Conservation (phyloP, 2,888 invertebrate genomes). For the Dinocampus coccinellae region DNA sequence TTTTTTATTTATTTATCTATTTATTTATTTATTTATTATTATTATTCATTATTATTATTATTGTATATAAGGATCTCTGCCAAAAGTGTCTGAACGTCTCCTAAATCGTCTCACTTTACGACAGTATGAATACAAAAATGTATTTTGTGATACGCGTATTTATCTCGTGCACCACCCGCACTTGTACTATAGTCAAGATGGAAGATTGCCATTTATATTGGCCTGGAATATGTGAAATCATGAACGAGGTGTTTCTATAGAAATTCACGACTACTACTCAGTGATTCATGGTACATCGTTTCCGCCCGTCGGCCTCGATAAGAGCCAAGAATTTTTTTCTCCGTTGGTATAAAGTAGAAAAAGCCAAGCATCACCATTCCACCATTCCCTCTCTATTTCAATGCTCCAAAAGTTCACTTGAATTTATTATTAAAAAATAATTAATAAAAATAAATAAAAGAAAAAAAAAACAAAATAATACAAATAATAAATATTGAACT, state of each 20-base stretch:
- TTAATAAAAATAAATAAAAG: neutral
- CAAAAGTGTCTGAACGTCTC: conserved; percentile 31
- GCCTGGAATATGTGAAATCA: conserved; percentile 49
- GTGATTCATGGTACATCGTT: conserved; percentile 50
- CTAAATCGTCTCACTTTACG: conserved; percentile 46
- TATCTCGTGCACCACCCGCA: conserved; percentile 42
- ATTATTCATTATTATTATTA: conserved; percentile 5
- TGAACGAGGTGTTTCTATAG: conserved; percentile 50
- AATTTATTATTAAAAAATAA: neutral
- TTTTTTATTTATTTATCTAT: no score
- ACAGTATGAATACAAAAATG: conserved; percentile 50
- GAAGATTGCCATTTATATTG: conserved; percentile 53
- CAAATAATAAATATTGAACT: no score
- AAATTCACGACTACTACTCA: conserved; percentile 44
- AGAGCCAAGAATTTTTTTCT: conserved; percentile 49
- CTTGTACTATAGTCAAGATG: conserved; percentile 41
- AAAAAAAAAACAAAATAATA: neutral
- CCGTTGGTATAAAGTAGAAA: conserved; percentile 12
- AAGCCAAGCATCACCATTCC: neutral
- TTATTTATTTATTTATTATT: no score
- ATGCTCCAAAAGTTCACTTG: neutral
- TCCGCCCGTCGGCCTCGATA: conserved; percentile 48
- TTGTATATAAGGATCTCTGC: conserved; percentile 20
- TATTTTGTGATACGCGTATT: conserved; percentile 52
- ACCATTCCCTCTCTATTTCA: conserved; percentile 2